Conservation (phyloP, 2,888 invertebrate species). For the Lycia hirtaria region DNA sequence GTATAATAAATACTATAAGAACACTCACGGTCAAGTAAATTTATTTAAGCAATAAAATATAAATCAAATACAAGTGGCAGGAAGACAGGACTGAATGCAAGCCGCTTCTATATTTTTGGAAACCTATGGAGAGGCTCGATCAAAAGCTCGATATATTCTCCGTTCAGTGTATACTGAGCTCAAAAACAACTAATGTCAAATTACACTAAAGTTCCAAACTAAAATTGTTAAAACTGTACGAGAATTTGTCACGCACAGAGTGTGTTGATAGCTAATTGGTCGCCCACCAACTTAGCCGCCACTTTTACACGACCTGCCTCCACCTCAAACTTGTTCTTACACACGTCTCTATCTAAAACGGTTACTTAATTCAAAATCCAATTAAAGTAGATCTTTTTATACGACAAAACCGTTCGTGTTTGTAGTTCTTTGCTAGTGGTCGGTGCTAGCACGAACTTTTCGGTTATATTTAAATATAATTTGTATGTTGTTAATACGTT, state of each 20-base stretch:
- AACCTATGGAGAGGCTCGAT: too few relatives aligned
- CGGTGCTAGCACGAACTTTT: slow-evolving; percentile 55
- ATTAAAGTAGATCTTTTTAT: background rate
- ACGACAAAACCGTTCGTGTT: background rate
- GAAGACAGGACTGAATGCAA: too few relatives aligned
- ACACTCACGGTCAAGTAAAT: too few relatives aligned
- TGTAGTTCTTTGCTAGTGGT: slow-evolving; percentile 19
- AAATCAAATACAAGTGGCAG: too few relatives aligned
- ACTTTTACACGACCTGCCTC: slow-evolving; percentile 44
- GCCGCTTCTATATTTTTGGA: too few relatives aligned
- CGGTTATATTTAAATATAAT: slow-evolving; percentile 75
- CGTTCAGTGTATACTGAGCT: slow-evolving; percentile 51
- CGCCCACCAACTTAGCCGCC: slow-evolving; percentile 63
- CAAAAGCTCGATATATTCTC: background rate
- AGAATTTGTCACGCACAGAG: slow-evolving; percentile 79
- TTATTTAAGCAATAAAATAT: too few relatives aligned
- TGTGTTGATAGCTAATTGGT: slow-evolving; percentile 82
- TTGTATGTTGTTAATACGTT: slow-evolving; percentile 72
- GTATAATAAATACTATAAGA: too few relatives aligned
- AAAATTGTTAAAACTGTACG: slow-evolving; percentile 84
- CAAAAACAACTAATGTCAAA: slow-evolving; percentile 65
- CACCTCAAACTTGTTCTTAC: background rate
- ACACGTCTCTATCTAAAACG: slow-evolving; percentile 3
- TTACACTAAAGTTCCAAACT: slow-evolving; percentile 72
- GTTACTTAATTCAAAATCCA: background rate